Percentiles rank a stretch among this genome's conserved stretches.
Conservation (phyloP, 2,797 vertebrate genomes). For the Pteronotus mesoamericanus region DNA sequence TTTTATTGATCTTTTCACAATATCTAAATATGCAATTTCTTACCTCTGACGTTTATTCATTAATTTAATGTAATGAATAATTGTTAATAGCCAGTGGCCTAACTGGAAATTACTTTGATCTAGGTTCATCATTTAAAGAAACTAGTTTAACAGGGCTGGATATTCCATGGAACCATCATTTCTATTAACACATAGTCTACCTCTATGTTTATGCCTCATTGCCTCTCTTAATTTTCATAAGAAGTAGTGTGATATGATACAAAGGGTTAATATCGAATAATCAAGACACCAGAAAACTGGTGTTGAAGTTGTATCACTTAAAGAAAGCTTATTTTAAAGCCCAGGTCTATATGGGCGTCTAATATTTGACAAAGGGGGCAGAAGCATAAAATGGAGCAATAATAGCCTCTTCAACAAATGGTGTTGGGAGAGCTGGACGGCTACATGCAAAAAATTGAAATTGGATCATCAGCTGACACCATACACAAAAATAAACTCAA, state of each 20-base stretch:
- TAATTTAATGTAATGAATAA: constrained; percentile 55
- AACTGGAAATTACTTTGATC: constrained; percentile 53
- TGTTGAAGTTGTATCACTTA: not conserved
- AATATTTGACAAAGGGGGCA: too few relatives aligned
- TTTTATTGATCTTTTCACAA: constrained; percentile 60
- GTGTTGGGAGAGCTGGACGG: too few relatives aligned
- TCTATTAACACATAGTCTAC: not conserved
- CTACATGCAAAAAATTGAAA: too few relatives aligned
- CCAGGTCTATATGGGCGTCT: too few relatives aligned
- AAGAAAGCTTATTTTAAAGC: not conserved
- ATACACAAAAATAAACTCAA: too few relatives aligned
- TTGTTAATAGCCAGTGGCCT: constrained; percentile 30
- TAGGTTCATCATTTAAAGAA: not conserved
- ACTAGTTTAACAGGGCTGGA: not conserved
- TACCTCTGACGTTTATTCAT: constrained; percentile 34
- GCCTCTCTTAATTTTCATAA: not conserved
- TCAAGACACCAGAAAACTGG: not conserved
- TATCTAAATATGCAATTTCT: constrained; percentile 52
- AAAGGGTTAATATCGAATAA: not conserved
- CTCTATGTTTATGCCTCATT: not conserved
- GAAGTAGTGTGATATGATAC: not conserved
- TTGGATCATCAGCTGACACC: too few relatives aligned
- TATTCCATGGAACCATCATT: not conserved
- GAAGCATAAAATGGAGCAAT: too few relatives aligned
- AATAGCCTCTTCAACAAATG: too few relatives aligned